Evolutionary conservation across 2,888 invertebrate genomes (phyloP), one percentile per base, ranked within the genome.

Genomic region (Eudasyphora cyanicolor): DNA sequence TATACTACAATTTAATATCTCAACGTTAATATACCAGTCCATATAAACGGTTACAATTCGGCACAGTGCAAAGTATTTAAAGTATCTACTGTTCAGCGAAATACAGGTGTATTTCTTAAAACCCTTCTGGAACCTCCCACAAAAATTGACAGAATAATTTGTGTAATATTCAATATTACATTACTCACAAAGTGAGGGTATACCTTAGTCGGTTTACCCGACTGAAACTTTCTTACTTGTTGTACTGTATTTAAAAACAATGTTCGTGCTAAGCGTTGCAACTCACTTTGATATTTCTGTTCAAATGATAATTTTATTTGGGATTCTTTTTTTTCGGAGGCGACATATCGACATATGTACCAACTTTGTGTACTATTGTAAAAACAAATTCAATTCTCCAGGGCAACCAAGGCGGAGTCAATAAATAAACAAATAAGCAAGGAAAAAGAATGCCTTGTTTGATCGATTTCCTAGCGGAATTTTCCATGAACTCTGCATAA

Each of bases 391-490:
- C 75, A 67, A 69, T 81, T 69, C 21, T 57, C 49, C 8, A 69
- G 69, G 84, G 84, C 77, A 73, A 79, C 83, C 64, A 71, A 21
- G 24, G 60, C 21, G 67, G 4, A 67, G 67, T 42, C 19, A 42
- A 67, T 67, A 67, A 67, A 67, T 42, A 64, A 64, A 29, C 17
- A 35, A n/a, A 45, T 2, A 45, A 12, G 67, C 76, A 62, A 75
- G 75, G 75, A 32, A 45, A 54, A 54, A 80, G 54, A 17, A 71
- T 54, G 81, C 60, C 73, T 74, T 81, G 84, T 84, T 84, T 81
- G 81, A 84, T 84, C 84, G 76, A 84, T 84, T 75, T 77, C 21
- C 79, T 75, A 29, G 62, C 45, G 27, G 27, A 75, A 71, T 42
- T 75, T 45, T 60, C 27, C 38, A 71, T 71, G 54, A 19, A 42